Base-by-base conservation (phyloP, 2,113 vertebrate genomes). In the Barbus barbus region DNA sequence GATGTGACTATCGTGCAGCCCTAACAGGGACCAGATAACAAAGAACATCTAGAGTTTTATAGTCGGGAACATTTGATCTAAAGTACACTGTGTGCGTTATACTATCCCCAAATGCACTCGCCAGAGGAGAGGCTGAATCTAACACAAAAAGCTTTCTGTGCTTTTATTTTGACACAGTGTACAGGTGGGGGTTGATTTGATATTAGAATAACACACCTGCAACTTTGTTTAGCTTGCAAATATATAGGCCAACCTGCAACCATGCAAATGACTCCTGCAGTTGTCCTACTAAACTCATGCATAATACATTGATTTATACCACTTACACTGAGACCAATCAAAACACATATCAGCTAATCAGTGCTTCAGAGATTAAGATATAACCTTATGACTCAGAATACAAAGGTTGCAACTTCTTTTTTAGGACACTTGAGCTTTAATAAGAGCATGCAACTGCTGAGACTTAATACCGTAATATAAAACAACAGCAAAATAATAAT, bases 211-310 rank as follows among this genome's bases (percentile, higher is more conserved):
- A 53, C 56, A 80, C 85, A 82, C 85, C 78, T 85, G 85, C 61
- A 56, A 85, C 83, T 84, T 82, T 83, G 77, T 90, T 88, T 69
- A 76, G 56, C 61, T 82, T 83, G 75, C 75, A 85, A 87, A 87
- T 87, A 51, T 41, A 73, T 71, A 79, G 75, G 69, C 51, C 63
- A 9, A 53, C 33, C 67, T 74, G 41, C 76, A 69, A 33, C 38
- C 77, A 48, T 65, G 12, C 56, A 88, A 85, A 79, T 74, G 75
- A 36, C 38, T 73, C 80, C 72, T 75, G 65, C 58, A 20, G 53
- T 48, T 76, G 65, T 60, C 78, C 56, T 72, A 41, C 24, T 73
- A 82, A 51, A 48, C 75, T 67, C 28, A 83, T 48, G 58, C 51
- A 33, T 38, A 56, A 22, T 7, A 13, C 18, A 58, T 38, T 61